Base-by-base conservation (phyloP, 2,113 vertebrate species). In the Oreochromis aureus region DNA sequence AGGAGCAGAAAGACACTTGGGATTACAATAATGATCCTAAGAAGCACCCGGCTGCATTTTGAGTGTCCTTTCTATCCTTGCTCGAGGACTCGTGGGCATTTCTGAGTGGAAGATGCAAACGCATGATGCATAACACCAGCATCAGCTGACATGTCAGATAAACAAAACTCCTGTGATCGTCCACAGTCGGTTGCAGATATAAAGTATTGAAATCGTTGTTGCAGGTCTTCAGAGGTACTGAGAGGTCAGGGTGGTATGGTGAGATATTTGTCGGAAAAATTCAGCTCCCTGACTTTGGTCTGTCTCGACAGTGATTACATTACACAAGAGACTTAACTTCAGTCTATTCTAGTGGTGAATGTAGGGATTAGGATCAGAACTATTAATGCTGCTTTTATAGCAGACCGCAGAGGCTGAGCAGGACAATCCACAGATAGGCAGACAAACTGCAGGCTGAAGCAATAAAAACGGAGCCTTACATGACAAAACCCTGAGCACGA, bases 61-160 rank as follows among this genome's bases (percentile, higher is more conserved):
- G 87, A 93, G 90, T 88, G 93, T 89, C 89, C 94, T 93, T 85
- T 92, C 85, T 58, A 44, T 86, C 86, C 91, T 94, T 92, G 90
- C 94, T 93, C 80, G 82, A 94, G 84, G 90, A 92, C 86, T 85
- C 71, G 19, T 53, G 83, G 83, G 82, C 84, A 81, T 85, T 92
- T 81, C 89, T 87, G 63, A 91, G 89, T 41, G 82, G 82, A 90
- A 71, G 82, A 85, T 66, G 63, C 48, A 24, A 81, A 82, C 56
- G 22, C 61, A 34, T 46, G 55, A 83, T 84, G 85, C 85, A 82
- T 44, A 80, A 87, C 83, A 59, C 19, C 34, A 85, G 76, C 54
- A 22, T 84, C 34, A n/a, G 63, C 78, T 54, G 36, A 81, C 76
- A 44, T 32, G 82, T 73, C 46, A 30, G n/a, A 76, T 58, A 32